A percentile compares a stretch with the other conserved stretches of the same genome.
phyloP scores from a whole-genome alignment of 2,113 vertebrate species.

The Callocephalon fimbriatum region DNA sequence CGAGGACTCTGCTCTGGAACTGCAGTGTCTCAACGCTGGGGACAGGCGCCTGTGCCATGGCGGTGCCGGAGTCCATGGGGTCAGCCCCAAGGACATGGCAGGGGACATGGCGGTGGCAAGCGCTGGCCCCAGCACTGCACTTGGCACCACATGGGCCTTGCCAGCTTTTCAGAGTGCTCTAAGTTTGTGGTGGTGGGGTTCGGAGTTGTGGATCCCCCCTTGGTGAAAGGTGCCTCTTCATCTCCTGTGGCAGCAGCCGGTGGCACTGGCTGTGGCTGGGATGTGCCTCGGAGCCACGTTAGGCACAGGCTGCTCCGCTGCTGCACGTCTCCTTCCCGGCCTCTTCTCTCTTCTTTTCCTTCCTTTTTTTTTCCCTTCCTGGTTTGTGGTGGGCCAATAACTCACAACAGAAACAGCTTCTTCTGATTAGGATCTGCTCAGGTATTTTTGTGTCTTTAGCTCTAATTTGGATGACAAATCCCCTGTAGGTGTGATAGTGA shows the following conservation, averaged over 20 bases:
- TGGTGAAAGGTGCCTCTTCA: neutral
- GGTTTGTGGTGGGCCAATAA: neutral
- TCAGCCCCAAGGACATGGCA: neutral
- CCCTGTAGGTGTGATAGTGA: neutral
- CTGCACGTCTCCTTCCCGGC: neutral
- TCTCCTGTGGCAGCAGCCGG: neutral
- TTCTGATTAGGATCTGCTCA: slow-evolving; percentile 29
- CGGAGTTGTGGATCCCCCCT: neutral
- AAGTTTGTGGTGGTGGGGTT: neutral
- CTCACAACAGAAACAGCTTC: slow-evolving; percentile 3
- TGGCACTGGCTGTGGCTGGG: neutral
- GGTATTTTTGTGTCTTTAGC: slow-evolving; percentile 36
- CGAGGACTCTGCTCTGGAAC: neutral
- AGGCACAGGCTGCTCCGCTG: neutral
- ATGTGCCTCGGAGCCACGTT: neutral
- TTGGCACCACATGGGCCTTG: neutral
- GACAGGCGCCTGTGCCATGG: rapidly evolving
- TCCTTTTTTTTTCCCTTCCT: neutral
- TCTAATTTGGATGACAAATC: slow-evolving; percentile 54
- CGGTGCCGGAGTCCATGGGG: rapidly evolving
- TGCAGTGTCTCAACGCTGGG: rapidly evolving
- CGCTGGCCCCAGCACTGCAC: neutral
- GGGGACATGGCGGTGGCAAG: rapidly evolving
- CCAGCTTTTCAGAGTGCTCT: neutral
- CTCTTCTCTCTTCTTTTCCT: neutral